A percentile compares a stretch with the other conserved stretches of the same genome.
Evolutionary conservation across 2,113 vertebrate species (phyloP).

Genomic region (Hymenochirus boettgeri): DNA sequence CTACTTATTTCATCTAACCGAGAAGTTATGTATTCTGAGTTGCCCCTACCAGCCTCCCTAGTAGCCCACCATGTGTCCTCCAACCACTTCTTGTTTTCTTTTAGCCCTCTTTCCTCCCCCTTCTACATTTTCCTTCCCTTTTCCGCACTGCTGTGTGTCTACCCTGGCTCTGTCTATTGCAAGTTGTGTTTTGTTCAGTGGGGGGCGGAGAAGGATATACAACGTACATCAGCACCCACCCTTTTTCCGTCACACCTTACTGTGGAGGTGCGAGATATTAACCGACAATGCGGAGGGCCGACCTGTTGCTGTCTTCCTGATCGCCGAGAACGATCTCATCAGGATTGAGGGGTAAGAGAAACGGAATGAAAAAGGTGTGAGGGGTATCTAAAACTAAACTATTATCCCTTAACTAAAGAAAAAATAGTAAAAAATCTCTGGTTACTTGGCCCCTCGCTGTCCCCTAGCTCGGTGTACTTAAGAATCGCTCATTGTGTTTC

Average conservation of each 20-base stretch:
- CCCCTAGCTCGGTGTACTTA: too few species aligned
- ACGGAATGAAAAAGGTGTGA: neutral
- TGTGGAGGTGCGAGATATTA: constrained; percentile 75
- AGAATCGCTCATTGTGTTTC: too few species aligned
- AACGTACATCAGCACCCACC: constrained; percentile 72
- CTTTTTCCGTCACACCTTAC: constrained; percentile 83
- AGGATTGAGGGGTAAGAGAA: constrained; percentile 75
- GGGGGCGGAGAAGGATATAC: constrained; percentile 62
- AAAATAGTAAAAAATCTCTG: too few species aligned
- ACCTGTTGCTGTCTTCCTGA: constrained; percentile 83
- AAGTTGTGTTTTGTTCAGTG: constrained; percentile 58
- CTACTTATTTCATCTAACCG: neutral
- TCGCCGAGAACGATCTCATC: constrained; percentile 83
- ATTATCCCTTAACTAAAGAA: too few species aligned
- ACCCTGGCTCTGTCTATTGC: constrained; percentile 46
- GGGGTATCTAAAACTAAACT: too few species aligned
- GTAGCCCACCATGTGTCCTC: neutral
- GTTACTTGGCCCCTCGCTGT: too few species aligned
- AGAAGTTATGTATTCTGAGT: neutral
- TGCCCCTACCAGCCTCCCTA: neutral
- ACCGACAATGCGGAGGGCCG: constrained; percentile 67
- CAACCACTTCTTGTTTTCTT: neutral
- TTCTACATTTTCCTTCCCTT: neutral
- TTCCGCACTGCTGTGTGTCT: constrained; percentile 13
- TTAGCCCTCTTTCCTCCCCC: neutral